Conservation (phyloP, 1,140 invertebrate genomes). For the Solenopsis fugax region DNA sequence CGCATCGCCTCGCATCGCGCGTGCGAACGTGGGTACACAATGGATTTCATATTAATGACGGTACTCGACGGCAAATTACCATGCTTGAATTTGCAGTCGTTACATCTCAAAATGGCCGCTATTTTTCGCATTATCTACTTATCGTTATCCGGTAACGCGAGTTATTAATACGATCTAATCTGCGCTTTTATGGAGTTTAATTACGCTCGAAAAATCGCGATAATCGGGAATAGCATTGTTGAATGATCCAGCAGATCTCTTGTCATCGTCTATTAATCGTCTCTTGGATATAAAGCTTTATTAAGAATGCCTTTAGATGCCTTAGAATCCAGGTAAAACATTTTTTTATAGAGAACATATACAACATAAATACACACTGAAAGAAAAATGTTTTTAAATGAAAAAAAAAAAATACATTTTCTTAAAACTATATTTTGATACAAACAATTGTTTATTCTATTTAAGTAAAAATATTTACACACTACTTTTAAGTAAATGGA, state of each 20-base stretch:
- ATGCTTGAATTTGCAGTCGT: constrained; percentile 2
- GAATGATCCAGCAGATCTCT: neutral
- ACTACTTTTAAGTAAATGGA: too few species aligned
- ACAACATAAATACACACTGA: too few species aligned
- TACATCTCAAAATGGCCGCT: constrained; percentile 1
- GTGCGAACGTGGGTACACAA: neutral
- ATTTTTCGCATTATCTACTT: constrained; percentile 22
- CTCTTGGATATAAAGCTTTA: too few species aligned
- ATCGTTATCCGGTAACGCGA: neutral
- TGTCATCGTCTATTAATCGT: neutral
- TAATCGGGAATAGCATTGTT: neutral
- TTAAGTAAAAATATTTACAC: too few species aligned
- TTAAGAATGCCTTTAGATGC: too few species aligned
- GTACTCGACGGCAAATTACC: constrained; percentile 1
- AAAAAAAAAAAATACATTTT: too few species aligned
- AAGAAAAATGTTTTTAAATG: too few species aligned
- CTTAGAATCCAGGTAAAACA: too few species aligned
- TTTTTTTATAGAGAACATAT: too few species aligned
- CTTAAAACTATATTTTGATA: too few species aligned
- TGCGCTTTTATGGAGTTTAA: neutral
- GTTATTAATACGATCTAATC: constrained; percentile 27
- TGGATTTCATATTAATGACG: constrained; percentile 12
- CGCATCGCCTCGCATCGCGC: constrained; percentile 2
- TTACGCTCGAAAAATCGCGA: neutral
- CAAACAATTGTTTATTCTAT: too few species aligned